phyloP scores from a whole-genome alignment of 2,113 vertebrate species.

The Podilymbus podiceps region DNA sequence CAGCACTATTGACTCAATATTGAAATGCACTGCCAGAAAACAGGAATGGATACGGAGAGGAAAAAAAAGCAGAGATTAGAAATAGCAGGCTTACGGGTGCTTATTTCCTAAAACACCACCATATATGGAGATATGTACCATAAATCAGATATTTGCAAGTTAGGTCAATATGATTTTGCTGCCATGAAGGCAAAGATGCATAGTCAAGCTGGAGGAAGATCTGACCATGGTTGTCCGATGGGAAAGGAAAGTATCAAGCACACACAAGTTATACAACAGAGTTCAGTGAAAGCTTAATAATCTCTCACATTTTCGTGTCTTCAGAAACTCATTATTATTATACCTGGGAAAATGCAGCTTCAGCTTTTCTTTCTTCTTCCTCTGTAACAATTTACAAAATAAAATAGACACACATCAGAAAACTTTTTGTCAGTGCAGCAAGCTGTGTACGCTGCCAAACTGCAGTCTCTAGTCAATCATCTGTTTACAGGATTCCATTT shows the following conservation, averaged over 20 bases:
- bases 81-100: neutral
- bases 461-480: neutral
- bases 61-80: neutral
- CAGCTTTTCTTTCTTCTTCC: neutral
- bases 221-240: neutral
- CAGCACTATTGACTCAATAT: neutral
- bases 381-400: slow-evolving; percentile 21
- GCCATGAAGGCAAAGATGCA: neutral
- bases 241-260: neutral
- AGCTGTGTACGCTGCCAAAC: neutral
- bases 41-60: neutral
- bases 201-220: neutral
- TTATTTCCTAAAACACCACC: neutral
- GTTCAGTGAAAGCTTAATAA: neutral
- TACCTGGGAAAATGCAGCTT: neutral
- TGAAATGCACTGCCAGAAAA: neutral
- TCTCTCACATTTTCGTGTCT: neutral
- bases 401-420: neutral
- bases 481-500: neutral
- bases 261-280: neutral
- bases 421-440: neutral
- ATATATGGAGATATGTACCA: no score
- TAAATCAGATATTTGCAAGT: neutral
- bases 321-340: neutral
- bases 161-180: neutral